A percentile compares a stretch with the other conserved stretches of the same genome.
These are phyloP conservation scores for Sterrhoptilus dennistouni DNA, from an alignment of 2,113 vertebrate species.

Conservation along the genomic window DNA sequence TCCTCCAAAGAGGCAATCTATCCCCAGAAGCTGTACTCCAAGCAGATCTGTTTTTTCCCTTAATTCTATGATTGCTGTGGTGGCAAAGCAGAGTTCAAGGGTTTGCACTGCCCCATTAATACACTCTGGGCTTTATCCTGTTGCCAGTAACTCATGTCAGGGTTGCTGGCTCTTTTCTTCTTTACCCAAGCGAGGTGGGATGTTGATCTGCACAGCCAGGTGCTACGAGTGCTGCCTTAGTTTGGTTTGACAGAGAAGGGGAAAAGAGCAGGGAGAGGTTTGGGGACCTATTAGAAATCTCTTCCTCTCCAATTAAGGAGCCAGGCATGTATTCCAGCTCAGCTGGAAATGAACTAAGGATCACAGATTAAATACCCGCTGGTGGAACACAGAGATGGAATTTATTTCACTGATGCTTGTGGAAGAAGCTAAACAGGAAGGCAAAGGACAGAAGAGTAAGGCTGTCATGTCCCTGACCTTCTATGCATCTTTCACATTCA, in stretches of 20 bases:
- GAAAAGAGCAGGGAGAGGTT: neutral
- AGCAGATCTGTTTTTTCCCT: neutral
- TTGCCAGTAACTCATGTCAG: neutral
- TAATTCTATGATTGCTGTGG: neutral
- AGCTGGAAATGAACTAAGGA: neutral
- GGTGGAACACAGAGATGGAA: neutral
- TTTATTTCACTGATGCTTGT: neutral
- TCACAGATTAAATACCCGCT: neutral
- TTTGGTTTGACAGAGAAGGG: neutral
- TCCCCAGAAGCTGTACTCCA: neutral
- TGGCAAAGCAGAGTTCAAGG: neutral
- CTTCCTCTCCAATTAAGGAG: neutral
- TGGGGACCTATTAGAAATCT: neutral
- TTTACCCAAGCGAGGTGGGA: neutral
- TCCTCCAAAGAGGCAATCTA: neutral
- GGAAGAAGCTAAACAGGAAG: neutral
- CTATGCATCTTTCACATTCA: neutral
- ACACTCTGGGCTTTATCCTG: neutral
- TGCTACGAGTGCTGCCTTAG: neutral
- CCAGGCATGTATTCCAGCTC: neutral
- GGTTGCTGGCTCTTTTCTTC: neutral
- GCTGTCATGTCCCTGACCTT: neutral
- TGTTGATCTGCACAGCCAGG: neutral
- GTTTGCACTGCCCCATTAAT: neutral
- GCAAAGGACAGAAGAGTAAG: neutral